Conservation (phyloP, 2,797 vertebrate species). For the Brotula barbata region DNA sequence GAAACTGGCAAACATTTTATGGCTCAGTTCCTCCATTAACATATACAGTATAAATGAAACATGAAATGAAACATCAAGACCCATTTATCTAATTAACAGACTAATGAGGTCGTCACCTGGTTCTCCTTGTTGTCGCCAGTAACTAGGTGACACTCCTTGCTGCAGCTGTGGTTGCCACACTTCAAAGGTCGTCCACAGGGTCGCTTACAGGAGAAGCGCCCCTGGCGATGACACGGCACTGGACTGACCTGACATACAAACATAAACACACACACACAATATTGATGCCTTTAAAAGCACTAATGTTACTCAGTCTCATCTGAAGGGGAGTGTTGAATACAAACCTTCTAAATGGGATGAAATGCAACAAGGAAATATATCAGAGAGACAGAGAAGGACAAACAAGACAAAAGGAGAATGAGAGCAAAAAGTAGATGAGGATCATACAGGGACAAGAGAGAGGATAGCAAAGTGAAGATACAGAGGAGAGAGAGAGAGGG, state of each 20-base stretch:
- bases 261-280: slow-evolving; percentile 3
- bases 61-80: too few species aligned
- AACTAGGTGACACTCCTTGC: slow-evolving; percentile 64
- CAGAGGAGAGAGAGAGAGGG: background rate
- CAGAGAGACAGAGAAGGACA: slow-evolving; percentile 12
- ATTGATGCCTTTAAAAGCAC: background rate
- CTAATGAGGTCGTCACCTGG: slow-evolving; percentile 29
- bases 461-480: too few species aligned
- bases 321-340: slow-evolving; percentile 28
- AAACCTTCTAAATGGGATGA: slow-evolving; percentile 23
- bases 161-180: slow-evolving; percentile 69
- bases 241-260: slow-evolving; percentile 62
- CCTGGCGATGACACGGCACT: slow-evolving; percentile 60
- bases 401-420: too few species aligned
- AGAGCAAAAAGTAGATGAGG: too few species aligned
- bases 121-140: slow-evolving; percentile 21
- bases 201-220: slow-evolving; percentile 58
- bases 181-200: slow-evolving; percentile 58
- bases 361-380: background rate
- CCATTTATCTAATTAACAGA: background rate
- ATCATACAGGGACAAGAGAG: too few species aligned
- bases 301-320: slow-evolving; percentile 10
- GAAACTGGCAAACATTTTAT: too few species aligned
- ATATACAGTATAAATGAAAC: too few species aligned
- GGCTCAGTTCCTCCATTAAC: too few species aligned